Percentiles rank a stretch among this genome's conserved stretches.
Evolutionary conservation across 2,797 vertebrate genomes (phyloP).

Genomic region (Helarctos malayanus): DNA sequence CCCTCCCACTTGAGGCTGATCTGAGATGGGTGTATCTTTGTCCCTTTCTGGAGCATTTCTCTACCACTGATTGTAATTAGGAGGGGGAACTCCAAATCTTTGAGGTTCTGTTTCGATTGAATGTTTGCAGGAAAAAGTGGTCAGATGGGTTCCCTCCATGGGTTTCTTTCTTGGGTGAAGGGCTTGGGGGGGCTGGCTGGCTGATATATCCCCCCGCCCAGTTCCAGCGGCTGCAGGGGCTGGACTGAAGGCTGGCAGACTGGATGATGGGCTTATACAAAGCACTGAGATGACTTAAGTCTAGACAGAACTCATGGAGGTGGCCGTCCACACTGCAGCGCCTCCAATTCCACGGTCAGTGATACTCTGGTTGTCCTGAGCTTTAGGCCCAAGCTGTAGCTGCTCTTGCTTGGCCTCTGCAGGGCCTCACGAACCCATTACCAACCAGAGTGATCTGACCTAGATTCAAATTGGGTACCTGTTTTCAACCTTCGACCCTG

Average conservation of each 20-base stretch:
- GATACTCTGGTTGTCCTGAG: background rate
- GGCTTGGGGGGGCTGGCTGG: background rate
- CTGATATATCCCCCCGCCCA: accelerated
- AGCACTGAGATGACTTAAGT: background rate
- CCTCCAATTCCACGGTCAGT: background rate
- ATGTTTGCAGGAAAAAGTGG: background rate
- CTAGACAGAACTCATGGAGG: background rate
- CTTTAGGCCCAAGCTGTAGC: background rate
- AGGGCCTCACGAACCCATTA: background rate
- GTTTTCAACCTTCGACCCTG: background rate
- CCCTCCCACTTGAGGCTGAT: too few relatives aligned
- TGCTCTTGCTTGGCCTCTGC: background rate
- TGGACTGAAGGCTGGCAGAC: background rate
- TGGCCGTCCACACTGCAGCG: accelerated
- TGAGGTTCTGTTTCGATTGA: background rate
- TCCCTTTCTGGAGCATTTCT: background rate
- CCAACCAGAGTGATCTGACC: background rate
- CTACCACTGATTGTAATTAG: background rate
- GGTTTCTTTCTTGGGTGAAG: background rate
- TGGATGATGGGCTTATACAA: background rate
- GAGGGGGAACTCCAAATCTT: background rate
- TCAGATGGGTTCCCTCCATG: background rate
- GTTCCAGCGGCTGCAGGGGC: background rate
- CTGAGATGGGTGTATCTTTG: background rate
- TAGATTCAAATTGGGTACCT: background rate